Percentiles rank a stretch among this genome's conserved stretches.
Evolutionary conservation across 2,797 vertebrate species (phyloP).

Genomic region (Eospalax fontanierii): DNA sequence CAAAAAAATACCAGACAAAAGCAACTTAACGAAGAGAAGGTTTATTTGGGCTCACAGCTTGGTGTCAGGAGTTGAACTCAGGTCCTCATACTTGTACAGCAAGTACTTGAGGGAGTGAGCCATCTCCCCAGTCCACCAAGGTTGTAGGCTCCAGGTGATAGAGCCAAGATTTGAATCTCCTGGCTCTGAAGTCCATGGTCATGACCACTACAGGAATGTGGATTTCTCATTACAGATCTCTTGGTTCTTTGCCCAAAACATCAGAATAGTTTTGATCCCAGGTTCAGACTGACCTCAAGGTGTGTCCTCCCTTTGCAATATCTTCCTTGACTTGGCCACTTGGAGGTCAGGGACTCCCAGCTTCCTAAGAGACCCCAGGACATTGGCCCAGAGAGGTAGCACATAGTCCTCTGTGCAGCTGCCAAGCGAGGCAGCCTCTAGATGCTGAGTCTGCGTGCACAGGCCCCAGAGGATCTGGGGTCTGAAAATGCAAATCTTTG

Average conservation of each 20-base stretch:
- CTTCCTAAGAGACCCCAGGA: neutral
- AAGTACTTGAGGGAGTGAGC: neutral
- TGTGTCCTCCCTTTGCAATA: neutral
- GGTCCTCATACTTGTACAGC: neutral
- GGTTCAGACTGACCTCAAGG: neutral
- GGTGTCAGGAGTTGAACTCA: neutral
- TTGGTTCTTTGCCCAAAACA: neutral
- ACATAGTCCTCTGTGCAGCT: neutral
- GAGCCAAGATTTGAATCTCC: neutral
- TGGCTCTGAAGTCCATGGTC: neutral
- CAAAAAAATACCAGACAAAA: neutral
- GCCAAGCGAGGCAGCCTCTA: too few relatives aligned
- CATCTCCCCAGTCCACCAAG: too few relatives aligned
- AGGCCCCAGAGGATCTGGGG: neutral
- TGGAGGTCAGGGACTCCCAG: neutral
- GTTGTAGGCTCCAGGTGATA: too few relatives aligned
- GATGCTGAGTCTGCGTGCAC: too few relatives aligned
- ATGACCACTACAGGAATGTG: fast-evolving
- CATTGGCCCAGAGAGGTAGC: fast-evolving
- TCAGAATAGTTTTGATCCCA: neutral
- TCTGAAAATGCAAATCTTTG: neutral
- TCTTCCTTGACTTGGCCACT: neutral
- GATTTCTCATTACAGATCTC: neutral
- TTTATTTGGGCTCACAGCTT: neutral
- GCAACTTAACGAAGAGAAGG: neutral